A percentile compares a stretch with the other conserved stretches of the same genome.
Evolutionary conservation across 2,113 vertebrate genomes (phyloP).

Genomic region (Junco hyemalis): DNA sequence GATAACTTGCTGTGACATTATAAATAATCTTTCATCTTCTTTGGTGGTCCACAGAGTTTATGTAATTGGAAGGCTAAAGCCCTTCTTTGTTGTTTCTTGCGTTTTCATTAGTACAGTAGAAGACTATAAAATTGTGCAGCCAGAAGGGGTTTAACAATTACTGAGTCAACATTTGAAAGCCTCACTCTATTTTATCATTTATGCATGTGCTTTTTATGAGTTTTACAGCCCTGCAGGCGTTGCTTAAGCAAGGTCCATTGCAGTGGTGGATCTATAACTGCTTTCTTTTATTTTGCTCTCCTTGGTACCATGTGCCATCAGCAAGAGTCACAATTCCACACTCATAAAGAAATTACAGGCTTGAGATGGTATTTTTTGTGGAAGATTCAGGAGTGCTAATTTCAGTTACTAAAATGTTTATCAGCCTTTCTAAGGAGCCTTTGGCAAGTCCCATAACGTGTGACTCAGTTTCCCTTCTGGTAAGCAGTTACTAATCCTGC

Average conservation of each 20-base stretch:
- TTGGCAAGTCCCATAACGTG: neutral
- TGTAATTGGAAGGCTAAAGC: constrained; percentile 69
- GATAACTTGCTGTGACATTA: constrained; percentile 68
- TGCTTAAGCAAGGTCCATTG: constrained; percentile 50
- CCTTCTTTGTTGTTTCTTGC: constrained; percentile 64
- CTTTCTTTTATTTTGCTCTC: constrained; percentile 9
- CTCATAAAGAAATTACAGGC: neutral
- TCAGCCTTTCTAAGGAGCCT: neutral
- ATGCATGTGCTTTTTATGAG: constrained; percentile 70
- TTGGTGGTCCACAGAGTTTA: constrained; percentile 72
- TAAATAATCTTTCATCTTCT: constrained; percentile 74
- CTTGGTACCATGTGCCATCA: neutral
- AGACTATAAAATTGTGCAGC: constrained; percentile 72
- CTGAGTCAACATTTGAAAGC: constrained; percentile 68
- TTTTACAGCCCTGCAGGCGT: constrained; percentile 60
- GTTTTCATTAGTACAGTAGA: constrained; percentile 69
- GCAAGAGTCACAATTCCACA: neutral
- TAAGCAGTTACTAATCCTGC: neutral
- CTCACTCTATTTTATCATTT: constrained; percentile 71
- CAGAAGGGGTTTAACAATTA: constrained; percentile 71
- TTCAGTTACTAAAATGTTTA: neutral
- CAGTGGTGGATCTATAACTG: constrained; percentile 34
- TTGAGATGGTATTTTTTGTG: neutral
- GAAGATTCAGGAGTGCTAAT: neutral
- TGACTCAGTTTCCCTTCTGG: neutral